Percentiles rank a stretch among this genome's conserved stretches.
Conservation (phyloP, 2,797 vertebrate species). For the Buphagus erythrorhynchus region DNA sequence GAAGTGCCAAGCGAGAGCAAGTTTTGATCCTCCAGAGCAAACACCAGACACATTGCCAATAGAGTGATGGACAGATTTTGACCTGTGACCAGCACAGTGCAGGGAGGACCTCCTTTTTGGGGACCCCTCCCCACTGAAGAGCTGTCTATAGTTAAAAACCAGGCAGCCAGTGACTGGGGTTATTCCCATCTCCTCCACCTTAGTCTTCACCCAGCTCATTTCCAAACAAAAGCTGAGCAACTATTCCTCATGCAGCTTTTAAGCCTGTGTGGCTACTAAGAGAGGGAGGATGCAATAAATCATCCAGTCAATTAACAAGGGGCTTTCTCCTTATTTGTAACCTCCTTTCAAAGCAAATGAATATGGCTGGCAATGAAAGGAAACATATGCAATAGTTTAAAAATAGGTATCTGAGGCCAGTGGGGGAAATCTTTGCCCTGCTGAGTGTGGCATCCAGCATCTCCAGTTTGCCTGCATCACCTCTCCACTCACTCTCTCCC, state of each 20-base stretch:
- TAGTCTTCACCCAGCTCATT: neutral
- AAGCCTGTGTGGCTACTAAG: neutral
- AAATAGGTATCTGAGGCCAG: neutral
- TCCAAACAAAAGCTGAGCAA: neutral
- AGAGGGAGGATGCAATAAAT: conserved; percentile 20
- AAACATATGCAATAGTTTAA: neutral
- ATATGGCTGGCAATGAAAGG: neutral
- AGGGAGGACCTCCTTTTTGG: neutral
- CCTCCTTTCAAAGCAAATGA: neutral
- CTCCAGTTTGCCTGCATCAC: neutral
- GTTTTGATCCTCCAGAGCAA: neutral
- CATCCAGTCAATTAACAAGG: neutral
- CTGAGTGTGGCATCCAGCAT: neutral
- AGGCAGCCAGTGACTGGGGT: neutral
- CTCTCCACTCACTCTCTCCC: rapidly evolving
- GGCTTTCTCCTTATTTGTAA: conserved; percentile 54
- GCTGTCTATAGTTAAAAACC: neutral
- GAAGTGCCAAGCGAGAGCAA: rapidly evolving
- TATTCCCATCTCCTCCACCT: neutral
- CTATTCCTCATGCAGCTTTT: neutral
- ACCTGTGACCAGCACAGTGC: neutral
- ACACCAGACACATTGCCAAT: rapidly evolving
- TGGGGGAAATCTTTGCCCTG: neutral
- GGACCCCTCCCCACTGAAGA: neutral
- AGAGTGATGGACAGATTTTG: neutral